These are phyloP conservation scores for Podocnemis expansa DNA, from an alignment of 2,113 vertebrate species.

Conservation along the genomic window DNA sequence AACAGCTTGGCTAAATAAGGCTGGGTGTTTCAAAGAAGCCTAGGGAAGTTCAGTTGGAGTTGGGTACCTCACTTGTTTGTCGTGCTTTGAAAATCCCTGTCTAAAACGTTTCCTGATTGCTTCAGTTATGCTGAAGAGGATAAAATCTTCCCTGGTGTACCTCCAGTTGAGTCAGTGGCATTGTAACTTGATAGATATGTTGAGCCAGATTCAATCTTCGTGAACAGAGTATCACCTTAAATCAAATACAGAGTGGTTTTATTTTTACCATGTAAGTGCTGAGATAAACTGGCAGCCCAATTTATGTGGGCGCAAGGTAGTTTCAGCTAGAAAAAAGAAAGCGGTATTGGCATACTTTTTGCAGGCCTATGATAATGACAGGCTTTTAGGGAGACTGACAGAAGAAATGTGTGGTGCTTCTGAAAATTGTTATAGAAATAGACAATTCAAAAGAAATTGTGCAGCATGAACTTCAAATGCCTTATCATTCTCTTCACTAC, in stretches of 20 bases:
- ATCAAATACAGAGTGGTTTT: background rate
- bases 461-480: background rate
- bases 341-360: background rate
- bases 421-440: background rate
- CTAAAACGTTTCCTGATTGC: background rate
- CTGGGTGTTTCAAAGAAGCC: background rate
- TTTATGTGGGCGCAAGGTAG: background rate
- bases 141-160: background rate
- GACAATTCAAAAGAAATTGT: background rate
- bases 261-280: conserved; percentile 11
- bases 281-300: background rate
- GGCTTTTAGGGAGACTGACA: background rate
- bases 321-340: background rate
- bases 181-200: no score
- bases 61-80: background rate
- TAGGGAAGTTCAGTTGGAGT: background rate
- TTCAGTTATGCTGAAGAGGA: background rate
- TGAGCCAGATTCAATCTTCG: background rate
- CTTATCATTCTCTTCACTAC: background rate
- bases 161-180: rapidly evolving
- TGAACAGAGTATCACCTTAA: no score
- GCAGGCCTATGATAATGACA: background rate
- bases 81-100: background rate
- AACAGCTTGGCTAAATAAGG: background rate
- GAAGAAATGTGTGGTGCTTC: background rate